Evolutionary conservation across 2,113 vertebrate species (phyloP), one percentile per base, ranked within the genome.

Genomic region (Mionectes macconnelli): DNA sequence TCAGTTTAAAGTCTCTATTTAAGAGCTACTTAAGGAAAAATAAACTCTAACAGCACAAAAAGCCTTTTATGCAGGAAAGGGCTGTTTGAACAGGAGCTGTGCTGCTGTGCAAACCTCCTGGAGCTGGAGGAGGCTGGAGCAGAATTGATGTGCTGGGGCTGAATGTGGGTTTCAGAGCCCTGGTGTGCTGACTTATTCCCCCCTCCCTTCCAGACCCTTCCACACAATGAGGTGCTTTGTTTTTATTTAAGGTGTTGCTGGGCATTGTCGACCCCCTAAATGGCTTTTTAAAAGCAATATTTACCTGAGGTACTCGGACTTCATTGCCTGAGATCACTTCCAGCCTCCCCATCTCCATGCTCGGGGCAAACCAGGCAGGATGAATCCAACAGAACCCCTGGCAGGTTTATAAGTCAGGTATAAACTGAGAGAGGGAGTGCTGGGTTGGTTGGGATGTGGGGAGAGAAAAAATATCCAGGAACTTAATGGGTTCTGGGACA

Each of bases 121-220:
- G 25, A 87, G 55, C 31, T 62, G 1, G 3, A 68, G 52, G 52
- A 20, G n/a, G 15, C 25, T 37, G 33, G 13, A 59, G 50, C 40
- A 42, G 66, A 15, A 28, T 10, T 0, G 37, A 6, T 0, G 23
- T 35, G 42, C 45, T 47, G 6, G 1, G 25, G 31, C 23, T 37
- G 1, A 28, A 21, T 2, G 4, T 18, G 33, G 15, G 12, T 53
- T 75, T 8, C 27, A 13, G 62, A 18, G 8, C 28, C 2, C 0
- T 4, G 19, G 10, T 1, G 1, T 6, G 3, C 44, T 83, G 63
- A 2, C 22, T 57, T 25, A 2, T 15, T 8, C 4, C 5, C 13
- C 21, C 25, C 2, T 4, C 20, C 7, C 4, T 82, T 23, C 27
- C 37, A 37, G 25, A 6, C 35, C 1, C 0, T 60, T 56, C 69